Base-by-base conservation (phyloP, 2,888 invertebrate genomes). In the Cybosia mesomella region DNA sequence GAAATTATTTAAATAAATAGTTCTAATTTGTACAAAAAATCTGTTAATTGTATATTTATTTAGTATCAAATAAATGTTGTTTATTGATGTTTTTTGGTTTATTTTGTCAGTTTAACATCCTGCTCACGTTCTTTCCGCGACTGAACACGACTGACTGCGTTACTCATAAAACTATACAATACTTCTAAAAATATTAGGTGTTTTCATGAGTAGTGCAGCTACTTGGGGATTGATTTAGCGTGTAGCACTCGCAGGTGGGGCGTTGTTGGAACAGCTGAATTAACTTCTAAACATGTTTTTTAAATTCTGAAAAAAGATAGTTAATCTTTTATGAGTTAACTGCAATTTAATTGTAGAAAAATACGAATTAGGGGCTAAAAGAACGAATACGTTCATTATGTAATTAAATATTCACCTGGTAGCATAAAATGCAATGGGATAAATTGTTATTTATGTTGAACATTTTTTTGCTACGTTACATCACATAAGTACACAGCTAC, bases 21-120 rank as follows among this genome's bases (percentile, higher is more conserved):
- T 64, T 59, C 32, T 77, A 77, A 75, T 80, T 32, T 81, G 81
- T 81, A 81, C n/a, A n/a, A n/a, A 79, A 79, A 79, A 81, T 62
- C 68, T 81, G 79, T 76, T 81, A 79, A 70, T 77, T 81, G 74
- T 81, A 76, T 80, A 79, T 81, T 81, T 81, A 81, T 81, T 74
- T 75, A 81, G 73, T 77, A 67, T 73, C 66, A 63, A 81, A 81
- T 80, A 80, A 81, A 81, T 72, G 74, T 79, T 79, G 75, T 79
- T 77, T 71, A 73, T 67, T 70, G 49, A 75, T 76, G 67, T 59
- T 39, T 24, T 69, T 67, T 60, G 62, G 68, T 73, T 77, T 76
- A 72, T 75, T 79, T 78, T 73, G 66, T 67, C 65, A 66, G 67
- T 57, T 43, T 32, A 15, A 66, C 58, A 63, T 60, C 78, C 76